Evolutionary conservation across 2,888 invertebrate species (phyloP).

Genomic region (Drosophila putrida): DNA sequence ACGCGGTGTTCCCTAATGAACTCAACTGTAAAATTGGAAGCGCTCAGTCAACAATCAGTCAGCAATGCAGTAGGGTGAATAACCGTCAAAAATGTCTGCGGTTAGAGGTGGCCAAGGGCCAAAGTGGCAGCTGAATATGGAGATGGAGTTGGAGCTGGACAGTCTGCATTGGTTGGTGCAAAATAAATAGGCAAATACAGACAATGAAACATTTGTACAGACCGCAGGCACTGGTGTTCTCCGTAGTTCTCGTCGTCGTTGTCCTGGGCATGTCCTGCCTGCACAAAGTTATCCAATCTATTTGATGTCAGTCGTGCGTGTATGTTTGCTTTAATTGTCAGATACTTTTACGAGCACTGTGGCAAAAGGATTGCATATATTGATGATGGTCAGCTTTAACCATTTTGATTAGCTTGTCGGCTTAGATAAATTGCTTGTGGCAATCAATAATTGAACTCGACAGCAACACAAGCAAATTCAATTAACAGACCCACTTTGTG

Average conservation of each 20-base stretch:
- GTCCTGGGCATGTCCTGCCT: conserved; percentile 18
- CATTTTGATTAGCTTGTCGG: conserved; percentile 67
- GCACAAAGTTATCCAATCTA: conserved; percentile 68
- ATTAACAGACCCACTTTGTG: conserved; percentile 54
- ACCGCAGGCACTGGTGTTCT: conserved; percentile 30
- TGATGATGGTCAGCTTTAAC: conserved; percentile 22
- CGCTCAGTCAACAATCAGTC: conserved; percentile 47
- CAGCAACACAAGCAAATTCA: conserved; percentile 51
- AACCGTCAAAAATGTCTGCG: conserved; percentile 64
- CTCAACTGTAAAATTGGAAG: conserved; percentile 65
- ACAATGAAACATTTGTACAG: conserved; percentile 60
- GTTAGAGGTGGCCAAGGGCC: conserved; percentile 26
- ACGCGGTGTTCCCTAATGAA: conserved; percentile 58
- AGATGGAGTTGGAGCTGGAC: conserved; percentile 13
- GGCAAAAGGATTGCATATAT: conserved; percentile 47
- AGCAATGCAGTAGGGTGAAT: conserved; percentile 7
- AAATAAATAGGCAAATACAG: conserved; percentile 71
- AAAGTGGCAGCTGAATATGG: conserved; percentile 17
- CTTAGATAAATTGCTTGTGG: conserved; percentile 68
- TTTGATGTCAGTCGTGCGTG: conserved; percentile 53
- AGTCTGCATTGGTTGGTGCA: conserved; percentile 48
- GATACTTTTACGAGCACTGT: not conserved
- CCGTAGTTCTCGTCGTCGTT: not conserved
- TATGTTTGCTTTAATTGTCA: conserved; percentile 62
- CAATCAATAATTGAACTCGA: conserved; percentile 56